phyloP scores from a whole-genome alignment of 2,888 invertebrate genomes.

The Netelia melanura region DNA sequence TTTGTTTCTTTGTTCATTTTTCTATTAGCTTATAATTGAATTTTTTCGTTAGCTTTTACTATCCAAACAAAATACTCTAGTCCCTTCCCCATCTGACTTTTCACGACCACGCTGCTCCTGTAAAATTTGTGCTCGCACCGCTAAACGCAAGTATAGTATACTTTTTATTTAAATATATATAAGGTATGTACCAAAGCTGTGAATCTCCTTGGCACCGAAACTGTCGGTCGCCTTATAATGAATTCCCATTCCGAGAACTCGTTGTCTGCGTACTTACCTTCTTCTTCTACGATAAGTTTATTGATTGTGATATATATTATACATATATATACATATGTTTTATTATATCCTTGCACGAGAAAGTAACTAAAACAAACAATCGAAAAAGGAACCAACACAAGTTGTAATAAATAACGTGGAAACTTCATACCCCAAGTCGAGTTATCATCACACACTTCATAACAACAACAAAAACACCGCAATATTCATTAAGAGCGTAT shows the following conservation, averaged over 20 bases:
- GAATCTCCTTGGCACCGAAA: conserved; percentile 35
- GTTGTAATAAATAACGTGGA: conserved; percentile 25
- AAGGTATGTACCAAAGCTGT: conserved; percentile 18
- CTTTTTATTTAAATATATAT: conserved; percentile 27
- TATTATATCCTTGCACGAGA: conserved; percentile 28
- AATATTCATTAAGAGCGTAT: conserved; percentile 1
- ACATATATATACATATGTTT: background rate
- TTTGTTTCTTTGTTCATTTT: conserved; percentile 27
- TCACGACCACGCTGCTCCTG: background rate
- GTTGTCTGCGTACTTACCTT: background rate
- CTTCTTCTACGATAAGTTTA: conserved; percentile 8
- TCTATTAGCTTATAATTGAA: conserved; percentile 56
- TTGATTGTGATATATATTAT: conserved; percentile 37
- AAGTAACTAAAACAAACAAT: conserved; percentile 14
- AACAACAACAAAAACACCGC: conserved; percentile 10
- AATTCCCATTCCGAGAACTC: background rate
- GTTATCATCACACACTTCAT: conserved; percentile 10
- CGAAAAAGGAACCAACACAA: conserved; percentile 19
- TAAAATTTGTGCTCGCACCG: conserved; percentile 36
- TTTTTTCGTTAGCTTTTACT: conserved; percentile 30
- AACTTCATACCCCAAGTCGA: background rate
- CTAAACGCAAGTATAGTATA: conserved; percentile 24
- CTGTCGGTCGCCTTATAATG: background rate
- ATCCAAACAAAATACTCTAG: conserved; percentile 29
- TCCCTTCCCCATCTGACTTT: background rate